Evolutionary conservation across 2,888 invertebrate species (phyloP).

Genomic region (Erebia palarica): DNA sequence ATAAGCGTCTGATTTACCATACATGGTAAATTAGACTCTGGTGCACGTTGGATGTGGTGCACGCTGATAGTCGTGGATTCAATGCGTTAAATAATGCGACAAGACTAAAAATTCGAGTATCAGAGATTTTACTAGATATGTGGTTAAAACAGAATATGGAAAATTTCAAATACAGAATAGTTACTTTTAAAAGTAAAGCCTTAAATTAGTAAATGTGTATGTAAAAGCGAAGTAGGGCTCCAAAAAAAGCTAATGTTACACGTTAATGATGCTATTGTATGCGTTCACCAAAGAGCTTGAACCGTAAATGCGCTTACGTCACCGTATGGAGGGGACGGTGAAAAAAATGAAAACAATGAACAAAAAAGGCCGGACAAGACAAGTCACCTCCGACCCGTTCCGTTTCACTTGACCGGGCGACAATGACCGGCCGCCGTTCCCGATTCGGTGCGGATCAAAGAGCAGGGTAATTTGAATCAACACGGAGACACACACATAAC

Average conservation of each 20-base stretch:
- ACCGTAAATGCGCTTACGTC: slow-evolving; percentile 21
- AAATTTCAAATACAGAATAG: not conserved
- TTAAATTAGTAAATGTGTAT: not conserved
- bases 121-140: too few species aligned
- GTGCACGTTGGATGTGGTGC: too few species aligned
- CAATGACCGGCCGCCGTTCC: slow-evolving; percentile 38
- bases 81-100: not conserved
- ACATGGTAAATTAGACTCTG: not conserved
- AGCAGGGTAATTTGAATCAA: not conserved
- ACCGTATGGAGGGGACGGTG: slow-evolving; percentile 11
- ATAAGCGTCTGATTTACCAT: not conserved
- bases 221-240: slow-evolving; percentile 8
- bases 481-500: not conserved
- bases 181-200: not conserved
- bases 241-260: slow-evolving; percentile 10
- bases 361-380: slow-evolving; percentile 29
- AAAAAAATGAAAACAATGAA: slow-evolving; percentile 36
- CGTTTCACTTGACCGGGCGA: slow-evolving; percentile 41
- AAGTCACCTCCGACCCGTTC: slow-evolving; percentile 42
- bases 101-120: not conserved
- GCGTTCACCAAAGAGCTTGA: slow-evolving; percentile 8
- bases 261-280: slow-evolving; percentile 20
- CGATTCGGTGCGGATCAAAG: slow-evolving; percentile 18
- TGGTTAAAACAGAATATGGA: not conserved
- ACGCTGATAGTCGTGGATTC: not conserved